Evolutionary conservation across 1,140 invertebrate species (phyloP), one percentile per base, ranked within the genome.

Genomic region (Drosophila pachea): DNA sequence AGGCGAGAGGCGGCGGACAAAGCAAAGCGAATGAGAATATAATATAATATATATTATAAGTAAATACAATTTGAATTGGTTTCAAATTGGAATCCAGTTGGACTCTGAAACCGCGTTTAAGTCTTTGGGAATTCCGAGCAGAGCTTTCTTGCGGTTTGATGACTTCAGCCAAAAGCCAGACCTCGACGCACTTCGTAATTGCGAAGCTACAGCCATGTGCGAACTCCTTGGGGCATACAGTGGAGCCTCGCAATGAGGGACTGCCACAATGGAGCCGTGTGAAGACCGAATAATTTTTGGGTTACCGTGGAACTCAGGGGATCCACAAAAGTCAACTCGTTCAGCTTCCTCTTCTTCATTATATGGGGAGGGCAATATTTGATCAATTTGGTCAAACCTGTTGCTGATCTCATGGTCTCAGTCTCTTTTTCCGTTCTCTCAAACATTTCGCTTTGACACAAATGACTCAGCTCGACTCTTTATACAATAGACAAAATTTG

Each of bases 401-500:
- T 68, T 72, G 68, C 68, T 72, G 68, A 72, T 72, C 68, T 72
- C 68, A 72, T 72, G 64, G 68, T n/a, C 56, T 54, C 50, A 68
- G 61, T 72, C 68, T 68, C 68, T 38, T 55, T 42, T 5, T n/a
- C 16, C 31, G 14, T 71, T 71, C 56, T 32, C 36, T 54, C 68
- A 72, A 71, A 61, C 56, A 68, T 55, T 61, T 68, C 32, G 64
- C 64, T 54, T 45, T 60, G 43, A 70, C 50, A 62, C 52, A 68
- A 67, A 62, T 83, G 78, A 83, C 61, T 83, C 79, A 83, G 67
- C 72, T 52, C 50, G 60, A 35, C 58, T 50, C 50, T 48, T 42
- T 73, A 43, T 68, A 67, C 67, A 74, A 68, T 63, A 60, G 40
- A 60, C 49, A 55, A 64, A 74, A 78, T 82, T 83, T 83, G 56